Evolutionary conservation across 2,113 vertebrate species (phyloP).

Genomic region (Corvus hawaiiensis): DNA sequence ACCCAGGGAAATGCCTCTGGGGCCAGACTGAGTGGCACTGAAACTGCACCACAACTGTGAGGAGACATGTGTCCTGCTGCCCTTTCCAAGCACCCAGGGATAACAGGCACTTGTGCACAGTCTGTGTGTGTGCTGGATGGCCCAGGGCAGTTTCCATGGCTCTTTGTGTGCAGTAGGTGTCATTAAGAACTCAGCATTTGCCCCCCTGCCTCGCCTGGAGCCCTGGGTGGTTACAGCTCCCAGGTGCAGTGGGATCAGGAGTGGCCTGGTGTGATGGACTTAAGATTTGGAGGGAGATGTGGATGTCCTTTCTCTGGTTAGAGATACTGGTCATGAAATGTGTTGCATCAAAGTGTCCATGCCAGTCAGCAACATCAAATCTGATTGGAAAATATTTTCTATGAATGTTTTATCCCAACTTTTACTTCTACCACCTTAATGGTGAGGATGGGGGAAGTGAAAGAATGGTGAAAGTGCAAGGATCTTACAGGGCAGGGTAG

Average conservation of each 20-base stretch:
- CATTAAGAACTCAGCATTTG: slow-evolving; percentile 10
- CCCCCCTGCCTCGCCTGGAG: not conserved
- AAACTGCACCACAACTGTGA: not conserved
- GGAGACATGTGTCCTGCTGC: not conserved
- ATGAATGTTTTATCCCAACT: not conserved
- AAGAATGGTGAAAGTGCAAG: not conserved
- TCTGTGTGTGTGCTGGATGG: not conserved
- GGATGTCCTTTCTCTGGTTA: not conserved
- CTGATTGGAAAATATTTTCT: not conserved
- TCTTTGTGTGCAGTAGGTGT: not conserved
- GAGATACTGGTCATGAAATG: not conserved
- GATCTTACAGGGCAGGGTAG: not conserved
- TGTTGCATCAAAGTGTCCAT: not conserved
- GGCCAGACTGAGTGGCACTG: not conserved
- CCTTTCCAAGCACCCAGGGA: not conserved
- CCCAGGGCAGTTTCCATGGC: not conserved
- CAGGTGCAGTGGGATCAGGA: not conserved
- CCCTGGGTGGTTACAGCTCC: not conserved
- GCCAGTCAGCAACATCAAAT: not conserved
- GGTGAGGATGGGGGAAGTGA: not conserved
- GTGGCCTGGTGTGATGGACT: not conserved
- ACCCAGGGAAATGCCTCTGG: not conserved
- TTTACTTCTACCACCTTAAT: not conserved
- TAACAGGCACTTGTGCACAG: not conserved
- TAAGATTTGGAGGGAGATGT: not conserved